Conservation (phyloP, 2,888 invertebrate species). For the Clistopyga incitator region DNA sequence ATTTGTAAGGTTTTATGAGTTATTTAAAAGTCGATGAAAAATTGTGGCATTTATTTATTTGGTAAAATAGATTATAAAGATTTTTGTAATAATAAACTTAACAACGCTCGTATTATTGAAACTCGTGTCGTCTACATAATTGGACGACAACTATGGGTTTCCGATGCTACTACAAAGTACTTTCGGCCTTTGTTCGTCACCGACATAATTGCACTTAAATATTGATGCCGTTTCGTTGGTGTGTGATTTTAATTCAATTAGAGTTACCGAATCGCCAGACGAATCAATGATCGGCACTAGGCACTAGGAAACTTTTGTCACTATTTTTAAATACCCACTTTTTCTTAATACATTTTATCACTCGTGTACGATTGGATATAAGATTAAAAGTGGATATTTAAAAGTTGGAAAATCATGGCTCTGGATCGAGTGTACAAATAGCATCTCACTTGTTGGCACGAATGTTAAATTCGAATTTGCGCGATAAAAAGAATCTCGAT, state of each 20-base stretch:
- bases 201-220: constrained; percentile 6
- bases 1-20: neutral
- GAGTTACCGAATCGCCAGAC: neutral
- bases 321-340: too few relatives aligned
- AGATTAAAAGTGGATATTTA: too few relatives aligned
- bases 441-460: neutral
- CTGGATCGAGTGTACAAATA: constrained; percentile 3
- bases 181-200: constrained; percentile 7
- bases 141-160: constrained; percentile 42
- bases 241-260: neutral
- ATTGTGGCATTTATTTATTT: constrained; percentile 71
- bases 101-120: constrained; percentile 48
- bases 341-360: too few relatives aligned
- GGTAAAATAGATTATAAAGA: constrained; percentile 77
- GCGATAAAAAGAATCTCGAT: constrained; percentile 73
- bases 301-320: neutral
- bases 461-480: constrained; percentile 33
- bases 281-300: neutral
- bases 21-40: constrained; percentile 23
- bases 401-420: too few relatives aligned
- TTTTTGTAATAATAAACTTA: constrained; percentile 64
- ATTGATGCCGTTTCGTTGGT: neutral
- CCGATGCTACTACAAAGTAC: constrained; percentile 25
- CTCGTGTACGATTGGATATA: too few relatives aligned
- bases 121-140: constrained; percentile 46